phyloP scores from a whole-genome alignment of 2,888 invertebrate species.

The Lithophane ornitopus region DNA sequence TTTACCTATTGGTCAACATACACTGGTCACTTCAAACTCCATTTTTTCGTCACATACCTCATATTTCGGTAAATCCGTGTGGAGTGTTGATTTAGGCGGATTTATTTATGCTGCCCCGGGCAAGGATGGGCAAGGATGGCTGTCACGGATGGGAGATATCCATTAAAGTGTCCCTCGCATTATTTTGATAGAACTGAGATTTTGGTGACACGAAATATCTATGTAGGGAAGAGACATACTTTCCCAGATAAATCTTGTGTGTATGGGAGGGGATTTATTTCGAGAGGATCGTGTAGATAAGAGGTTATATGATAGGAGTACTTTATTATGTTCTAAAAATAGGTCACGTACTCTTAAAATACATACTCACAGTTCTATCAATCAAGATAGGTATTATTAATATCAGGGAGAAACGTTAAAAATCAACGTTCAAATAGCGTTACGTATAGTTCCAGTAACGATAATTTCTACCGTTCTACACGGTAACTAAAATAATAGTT shows the following conservation, averaged over 20 bases:
- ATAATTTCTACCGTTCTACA: too few species aligned
- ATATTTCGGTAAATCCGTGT: constrained; percentile 51
- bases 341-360: too few species aligned
- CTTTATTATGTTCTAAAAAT: neutral
- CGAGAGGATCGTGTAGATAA: neutral
- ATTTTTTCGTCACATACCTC: constrained; percentile 45
- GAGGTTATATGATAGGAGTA: neutral
- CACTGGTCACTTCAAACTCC: constrained; percentile 22
- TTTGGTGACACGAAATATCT: constrained; percentile 36
- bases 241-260: constrained; percentile 15
- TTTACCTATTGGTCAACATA: neutral
- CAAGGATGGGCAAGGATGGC: constrained; percentile 57
- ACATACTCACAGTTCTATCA: neutral
- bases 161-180: constrained; percentile 61
- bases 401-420: too few species aligned
- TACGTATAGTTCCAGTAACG: too few species aligned
- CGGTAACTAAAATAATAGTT: too few species aligned
- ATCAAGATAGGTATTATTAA: neutral
- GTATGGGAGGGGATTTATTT: constrained; percentile 16
- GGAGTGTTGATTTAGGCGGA: constrained; percentile 67
- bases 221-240: neutral
- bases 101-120: constrained; percentile 66
- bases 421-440: too few species aligned
- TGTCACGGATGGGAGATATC: constrained; percentile 57
- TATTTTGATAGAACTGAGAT: constrained; percentile 55